phyloP scores from a whole-genome alignment of 1,140 invertebrate species.

The Trachymyrmex cornetzi region DNA sequence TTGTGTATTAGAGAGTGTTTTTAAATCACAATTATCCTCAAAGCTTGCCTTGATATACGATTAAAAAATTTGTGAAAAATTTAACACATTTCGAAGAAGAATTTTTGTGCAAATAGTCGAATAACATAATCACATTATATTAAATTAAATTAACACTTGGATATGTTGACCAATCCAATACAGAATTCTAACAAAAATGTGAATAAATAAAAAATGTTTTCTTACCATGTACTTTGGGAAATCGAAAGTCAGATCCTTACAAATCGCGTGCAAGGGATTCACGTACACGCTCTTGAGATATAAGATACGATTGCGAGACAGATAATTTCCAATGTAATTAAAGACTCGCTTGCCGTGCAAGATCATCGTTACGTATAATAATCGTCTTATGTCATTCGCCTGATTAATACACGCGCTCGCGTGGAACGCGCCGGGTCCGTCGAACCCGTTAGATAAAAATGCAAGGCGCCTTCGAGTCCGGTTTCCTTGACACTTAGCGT shows the following conservation, averaged over 20 bases:
- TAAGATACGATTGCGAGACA: not conserved
- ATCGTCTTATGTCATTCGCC: conserved; percentile 45
- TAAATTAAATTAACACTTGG: too few relatives aligned
- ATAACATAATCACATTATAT: too few relatives aligned
- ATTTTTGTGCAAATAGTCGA: too few relatives aligned
- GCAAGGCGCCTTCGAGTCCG: conserved; percentile 1
- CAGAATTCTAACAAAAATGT: too few relatives aligned
- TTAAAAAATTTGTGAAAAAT: too few relatives aligned
- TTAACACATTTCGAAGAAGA: too few relatives aligned
- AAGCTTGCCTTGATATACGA: too few relatives aligned
- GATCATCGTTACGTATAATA: conserved; percentile 32
- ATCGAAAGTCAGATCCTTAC: not conserved
- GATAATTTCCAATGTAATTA: conserved; percentile 17
- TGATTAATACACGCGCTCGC: conserved; percentile 42
- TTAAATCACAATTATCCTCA: too few relatives aligned
- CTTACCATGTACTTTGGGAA: not conserved
- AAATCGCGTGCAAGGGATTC: conserved; percentile 1
- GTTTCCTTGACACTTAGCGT: not conserved
- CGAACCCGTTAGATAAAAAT: conserved; percentile 22
- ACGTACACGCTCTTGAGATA: not conserved
- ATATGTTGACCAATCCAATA: too few relatives aligned
- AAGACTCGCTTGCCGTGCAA: not conserved
- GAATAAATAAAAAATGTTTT: too few relatives aligned
- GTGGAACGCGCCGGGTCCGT: conserved; percentile 19
- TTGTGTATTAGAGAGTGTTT: too few relatives aligned